Evolutionary conservation across 2,113 vertebrate genomes (phyloP).

Genomic region (Rhea americana): DNA sequence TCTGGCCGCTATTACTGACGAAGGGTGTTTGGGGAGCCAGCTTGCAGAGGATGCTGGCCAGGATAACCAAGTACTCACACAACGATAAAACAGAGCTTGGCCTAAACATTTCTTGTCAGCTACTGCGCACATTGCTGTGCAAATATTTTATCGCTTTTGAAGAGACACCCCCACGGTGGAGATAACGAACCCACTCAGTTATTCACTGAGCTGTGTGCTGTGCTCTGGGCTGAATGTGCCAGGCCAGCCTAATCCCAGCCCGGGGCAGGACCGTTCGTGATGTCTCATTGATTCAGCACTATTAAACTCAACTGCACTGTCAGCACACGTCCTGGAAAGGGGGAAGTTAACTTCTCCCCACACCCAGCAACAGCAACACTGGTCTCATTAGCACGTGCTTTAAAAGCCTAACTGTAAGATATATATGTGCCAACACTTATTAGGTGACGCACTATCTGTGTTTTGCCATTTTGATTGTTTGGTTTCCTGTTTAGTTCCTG

Average conservation of each 20-base stretch:
- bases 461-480: neutral
- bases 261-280: fast-evolving
- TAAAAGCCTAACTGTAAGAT: fast-evolving
- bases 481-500: slow-evolving; percentile 43
- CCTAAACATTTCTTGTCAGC: neutral
- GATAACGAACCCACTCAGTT: fast-evolving
- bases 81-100: fast-evolving
- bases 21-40: neutral
- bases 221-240: fast-evolving
- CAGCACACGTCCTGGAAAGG: neutral
- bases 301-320: neutral
- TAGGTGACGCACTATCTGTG: neutral
- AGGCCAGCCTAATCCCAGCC: neutral
- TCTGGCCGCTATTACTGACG: fast-evolving
- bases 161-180: neutral
- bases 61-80: neutral
- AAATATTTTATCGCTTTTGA: neutral
- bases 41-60: neutral
- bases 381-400: fast-evolving
- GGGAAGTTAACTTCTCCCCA: neutral
- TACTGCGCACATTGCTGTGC: neutral
- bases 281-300: neutral
- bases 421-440: fast-evolving
- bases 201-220: neutral
- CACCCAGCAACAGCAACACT: fast-evolving